These are phyloP conservation scores for Drosophila atroscutellata DNA, from an alignment of 2,888 invertebrate genomes.

Conservation along the genomic window DNA sequence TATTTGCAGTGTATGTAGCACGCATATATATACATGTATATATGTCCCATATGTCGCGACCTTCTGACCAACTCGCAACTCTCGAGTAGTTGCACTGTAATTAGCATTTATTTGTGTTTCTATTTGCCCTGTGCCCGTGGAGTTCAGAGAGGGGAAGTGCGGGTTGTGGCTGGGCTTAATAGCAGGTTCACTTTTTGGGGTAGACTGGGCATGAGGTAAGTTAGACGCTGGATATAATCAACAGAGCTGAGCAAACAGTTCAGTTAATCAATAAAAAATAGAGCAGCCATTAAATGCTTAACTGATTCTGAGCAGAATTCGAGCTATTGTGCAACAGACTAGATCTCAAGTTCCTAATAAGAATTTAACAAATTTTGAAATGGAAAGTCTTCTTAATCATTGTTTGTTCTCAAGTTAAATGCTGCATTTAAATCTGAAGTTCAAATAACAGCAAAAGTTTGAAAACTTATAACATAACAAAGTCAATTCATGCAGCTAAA, in stretches of 20 bases:
- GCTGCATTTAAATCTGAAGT: neutral
- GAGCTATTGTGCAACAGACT: neutral
- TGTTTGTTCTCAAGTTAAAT: neutral
- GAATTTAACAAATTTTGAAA: neutral
- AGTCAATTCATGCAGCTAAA: neutral
- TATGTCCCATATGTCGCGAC: slow-evolving; percentile 71
- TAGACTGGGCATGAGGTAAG: neutral
- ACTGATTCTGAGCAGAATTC: neutral
- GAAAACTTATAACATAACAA: neutral
- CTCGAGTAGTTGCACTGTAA: slow-evolving; percentile 60
- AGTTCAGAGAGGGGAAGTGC: slow-evolving; percentile 1
- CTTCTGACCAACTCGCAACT: slow-evolving; percentile 27
- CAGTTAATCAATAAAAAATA: slow-evolving; percentile 30
- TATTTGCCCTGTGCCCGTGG: slow-evolving; percentile 41
- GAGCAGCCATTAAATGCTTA: slow-evolving; percentile 13
- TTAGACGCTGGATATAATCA: neutral
- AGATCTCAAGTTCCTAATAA: neutral
- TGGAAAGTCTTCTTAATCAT: neutral
- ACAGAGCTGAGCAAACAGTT: slow-evolving; percentile 24
- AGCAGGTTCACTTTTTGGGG: slow-evolving; percentile 10
- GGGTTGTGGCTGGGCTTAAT: slow-evolving; percentile 18
- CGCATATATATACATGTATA: neutral
- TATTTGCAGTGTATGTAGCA: slow-evolving; percentile 58
- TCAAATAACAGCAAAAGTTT: neutral
- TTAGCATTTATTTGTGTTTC: slow-evolving; percentile 74